Evolutionary conservation across 2,797 vertebrate genomes (phyloP), one percentile per base, ranked within the genome.

Genomic region (Meriones psammophilus): DNA sequence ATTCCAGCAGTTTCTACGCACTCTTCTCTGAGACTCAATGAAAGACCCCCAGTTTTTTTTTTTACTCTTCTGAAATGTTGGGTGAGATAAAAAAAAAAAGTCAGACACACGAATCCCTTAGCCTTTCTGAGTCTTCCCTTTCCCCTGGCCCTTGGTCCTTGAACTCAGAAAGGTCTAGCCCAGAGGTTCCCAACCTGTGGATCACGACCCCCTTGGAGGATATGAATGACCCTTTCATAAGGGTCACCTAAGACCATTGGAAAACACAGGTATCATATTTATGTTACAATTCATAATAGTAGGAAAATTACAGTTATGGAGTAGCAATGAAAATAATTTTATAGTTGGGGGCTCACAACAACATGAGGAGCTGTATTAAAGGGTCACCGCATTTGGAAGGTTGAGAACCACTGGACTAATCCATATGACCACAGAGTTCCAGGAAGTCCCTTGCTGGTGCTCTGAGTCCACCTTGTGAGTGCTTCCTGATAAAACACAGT

Each of bases 71-170:
- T 73, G 28, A 20, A 58, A 56, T 58, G 60, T 84, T 64, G 80
- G 39, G 39, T 46, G 28, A 66, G 69, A 39, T 86, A 56, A 58
- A 58, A 58, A 58, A n/a, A 17, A 58, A 14, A 58, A 30, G 10
- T 46, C 42, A 22, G 71, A 42, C 28, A 42, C n/a, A 66, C 5
- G 42, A 22, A 64, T 6, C 18, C 56, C 56, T 96, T 66, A 56
- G 24, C 56, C 62, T 91, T 69, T 94, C 88, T 78, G 76, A 91
- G 26, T 74, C 78, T 88, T 66, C 50, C 14, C 54, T 76, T 83
- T 69, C 33, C 28, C 33, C 36, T 54, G 39, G 22, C 13, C 46
- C 54, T 33, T 58, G 28, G 62, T 73, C 74, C 92, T 87, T 36
- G 56, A 91, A 64, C 66, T 24, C 22, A 69, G 54, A 79, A 54